Base-by-base conservation (phyloP, 1,140 invertebrate species). In the Cydia amplana region DNA sequence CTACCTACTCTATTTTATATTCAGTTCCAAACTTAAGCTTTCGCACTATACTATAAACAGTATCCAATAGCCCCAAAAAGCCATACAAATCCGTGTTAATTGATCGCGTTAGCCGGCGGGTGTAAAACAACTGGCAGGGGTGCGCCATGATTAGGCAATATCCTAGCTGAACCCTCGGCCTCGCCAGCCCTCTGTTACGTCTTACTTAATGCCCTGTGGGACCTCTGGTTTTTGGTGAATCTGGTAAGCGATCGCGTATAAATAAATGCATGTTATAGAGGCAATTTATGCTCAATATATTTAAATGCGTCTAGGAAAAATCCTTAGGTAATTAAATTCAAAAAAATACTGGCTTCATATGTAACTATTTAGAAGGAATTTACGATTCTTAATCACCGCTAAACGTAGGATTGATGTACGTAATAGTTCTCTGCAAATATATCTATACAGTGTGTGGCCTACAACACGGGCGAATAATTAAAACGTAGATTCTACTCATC, bases 131-230 rank as follows among this genome's bases (percentile, higher is more conserved):
- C 90, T 84, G 87, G 82, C 83, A 83, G 87, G 88, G 88, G 88
- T 87, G 89, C 82, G 81, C 85, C 86, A 90, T 92, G 91, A 92
- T 91, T 87, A 89, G 91, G 87, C 90, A 91, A 92, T 92, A 91
- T 91, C 86, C 87, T 83, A 74, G 28, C 28, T n/a, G n/a, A n/a
- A 84, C 87, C 85, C 85, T 82, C 79, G 78, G 73, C 83, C 85
- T 82, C 79, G 78, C 74, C 83, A 65, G 84, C 84, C 85, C 84
- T 88, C 85, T 76, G 83, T 82, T 84, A 91, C 88, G 85, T 89
- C 90, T 91, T 86, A 91, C 87, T 91, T 90, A 91, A 88, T 85
- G 85, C 87, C 76, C 85, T 82, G 80, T 80, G 78, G 83, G 85
- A 87, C 87, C 85, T 87, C 85, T 90, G 86, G 90, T 89, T 88